A percentile compares a stretch with the other conserved stretches of the same genome.
Conservation (phyloP, 2,797 vertebrate genomes). For the Schizothorax lantsangensis region DNA sequence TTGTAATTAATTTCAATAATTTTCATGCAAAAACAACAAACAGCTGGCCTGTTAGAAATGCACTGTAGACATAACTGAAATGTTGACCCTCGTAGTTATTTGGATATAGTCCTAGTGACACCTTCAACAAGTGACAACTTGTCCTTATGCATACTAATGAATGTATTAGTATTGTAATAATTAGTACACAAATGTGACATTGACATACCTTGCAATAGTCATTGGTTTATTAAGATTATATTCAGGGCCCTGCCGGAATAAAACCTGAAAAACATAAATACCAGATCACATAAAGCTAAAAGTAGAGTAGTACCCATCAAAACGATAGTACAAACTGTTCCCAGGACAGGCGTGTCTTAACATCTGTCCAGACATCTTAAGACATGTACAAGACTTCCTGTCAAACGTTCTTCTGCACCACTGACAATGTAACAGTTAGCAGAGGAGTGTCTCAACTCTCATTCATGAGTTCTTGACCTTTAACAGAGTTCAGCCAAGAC, state of each 20-base stretch:
- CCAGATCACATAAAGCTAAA: slow-evolving; percentile 11
- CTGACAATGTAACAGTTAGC: background rate
- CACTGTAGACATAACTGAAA: background rate
- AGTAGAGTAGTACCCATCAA: background rate
- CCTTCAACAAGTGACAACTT: background rate
- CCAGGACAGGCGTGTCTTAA: background rate
- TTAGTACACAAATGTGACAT: background rate
- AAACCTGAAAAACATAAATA: slow-evolving; percentile 73
- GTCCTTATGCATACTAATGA: background rate
- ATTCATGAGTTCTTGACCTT: slow-evolving; percentile 61
- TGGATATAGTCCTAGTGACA: background rate
- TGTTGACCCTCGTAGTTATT: background rate
- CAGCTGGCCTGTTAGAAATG: background rate
- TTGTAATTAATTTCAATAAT: background rate
- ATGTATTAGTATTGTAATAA: background rate
- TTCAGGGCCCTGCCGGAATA: slow-evolving; percentile 66
- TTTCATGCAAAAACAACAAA: background rate
- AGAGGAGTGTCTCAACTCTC: background rate
- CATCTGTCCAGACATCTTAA: background rate
- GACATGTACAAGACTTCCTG: slow-evolving; percentile 12
- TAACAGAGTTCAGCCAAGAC: background rate
- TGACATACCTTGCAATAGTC: slow-evolving; percentile 77
- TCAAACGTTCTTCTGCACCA: background rate
- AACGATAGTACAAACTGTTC: background rate
- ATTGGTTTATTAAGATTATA: slow-evolving; percentile 63